phyloP scores from a whole-genome alignment of 2,113 vertebrate genomes.

The Chascanopsetta lugubris region DNA sequence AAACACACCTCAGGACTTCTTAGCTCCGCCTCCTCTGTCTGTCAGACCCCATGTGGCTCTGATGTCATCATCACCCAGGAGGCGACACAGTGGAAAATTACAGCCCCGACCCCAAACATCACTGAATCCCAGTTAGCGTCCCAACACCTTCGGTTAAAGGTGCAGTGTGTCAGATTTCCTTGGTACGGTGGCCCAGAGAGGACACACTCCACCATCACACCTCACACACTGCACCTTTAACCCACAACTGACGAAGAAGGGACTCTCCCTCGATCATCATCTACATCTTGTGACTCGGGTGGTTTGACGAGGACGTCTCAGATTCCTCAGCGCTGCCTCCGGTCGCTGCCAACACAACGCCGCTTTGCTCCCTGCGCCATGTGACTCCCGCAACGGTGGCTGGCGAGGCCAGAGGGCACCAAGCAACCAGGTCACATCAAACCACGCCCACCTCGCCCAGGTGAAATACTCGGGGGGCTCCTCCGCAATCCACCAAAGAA shows the following conservation, averaged over 20 bases:
- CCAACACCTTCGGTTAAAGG: too few relatives aligned
- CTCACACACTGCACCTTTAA: too few relatives aligned
- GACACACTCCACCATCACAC: too few relatives aligned
- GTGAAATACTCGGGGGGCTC: background rate
- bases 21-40: constrained; percentile 12
- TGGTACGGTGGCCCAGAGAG: too few relatives aligned
- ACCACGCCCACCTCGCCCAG: background rate
- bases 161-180: too few relatives aligned
- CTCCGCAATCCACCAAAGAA: background rate
- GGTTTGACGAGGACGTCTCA: too few relatives aligned
- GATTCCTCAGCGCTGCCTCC: too few relatives aligned
- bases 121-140: too few relatives aligned
- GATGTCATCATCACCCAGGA: background rate
- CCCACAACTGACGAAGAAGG: too few relatives aligned
- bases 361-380: too few relatives aligned
- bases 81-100: constrained; percentile 10
- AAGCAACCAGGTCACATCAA: background rate
- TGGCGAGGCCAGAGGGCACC: background rate
- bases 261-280: too few relatives aligned
- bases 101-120: constrained; percentile 9
- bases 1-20: constrained; percentile 41
- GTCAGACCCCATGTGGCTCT: constrained; percentile 2
- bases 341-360: background rate
- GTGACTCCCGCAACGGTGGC: background rate
- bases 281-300: too few relatives aligned